Base-by-base conservation (phyloP, 1,140 invertebrate genomes). In the Paracyclopina nana region DNA sequence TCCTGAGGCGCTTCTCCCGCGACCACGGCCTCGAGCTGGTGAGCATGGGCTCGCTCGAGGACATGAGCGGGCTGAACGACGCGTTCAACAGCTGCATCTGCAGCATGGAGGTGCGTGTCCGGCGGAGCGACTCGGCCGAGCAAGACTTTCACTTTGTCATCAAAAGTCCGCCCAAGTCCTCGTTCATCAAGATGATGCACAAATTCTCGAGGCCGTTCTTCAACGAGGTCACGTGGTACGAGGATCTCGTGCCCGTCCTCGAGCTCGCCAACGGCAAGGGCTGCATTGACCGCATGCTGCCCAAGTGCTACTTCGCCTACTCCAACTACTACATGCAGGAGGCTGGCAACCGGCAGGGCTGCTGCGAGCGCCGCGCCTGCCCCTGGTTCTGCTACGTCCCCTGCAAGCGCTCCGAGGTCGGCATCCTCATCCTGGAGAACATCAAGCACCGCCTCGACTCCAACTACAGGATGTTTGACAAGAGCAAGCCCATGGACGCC, bases 191-290 rank as follows among this genome's bases (percentile, higher is more conserved):
- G 2, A 28, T 18, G 14, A 38, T 34, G 1, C 48, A 50, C 30
- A 50, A 50, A 16, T 14, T 50, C 2, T 29, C 29, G 12, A 31
- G 29, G 14, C 48, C 48, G 18, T 50, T 50, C 30, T 30, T 42
- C 16, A 50, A 50, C 30, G 48, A 50, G 30, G 48, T 50, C 2
- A 38, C 48, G 9, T 50, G 48, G 48, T 50, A 50, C 31, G 18
- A 38, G 48, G 45, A 28, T 16, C 14, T 27, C 2, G 14, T 30
- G 2, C 25, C 16, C 4, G n/a, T 14, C 4, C n/a, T 16, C 14
- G 45, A 48, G 2, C 24, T 30, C n/a, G 25, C 28, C 4, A 16
- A 14, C 26, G 24, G 28, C 26, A 2, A 48, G 24, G 42, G 42
- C 16, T 3, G 14, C n/a, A 44, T 44, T 12, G 42, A 48, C 29